phyloP scores from a whole-genome alignment of 2,888 invertebrate genomes.

The Celastrina argiolus region DNA sequence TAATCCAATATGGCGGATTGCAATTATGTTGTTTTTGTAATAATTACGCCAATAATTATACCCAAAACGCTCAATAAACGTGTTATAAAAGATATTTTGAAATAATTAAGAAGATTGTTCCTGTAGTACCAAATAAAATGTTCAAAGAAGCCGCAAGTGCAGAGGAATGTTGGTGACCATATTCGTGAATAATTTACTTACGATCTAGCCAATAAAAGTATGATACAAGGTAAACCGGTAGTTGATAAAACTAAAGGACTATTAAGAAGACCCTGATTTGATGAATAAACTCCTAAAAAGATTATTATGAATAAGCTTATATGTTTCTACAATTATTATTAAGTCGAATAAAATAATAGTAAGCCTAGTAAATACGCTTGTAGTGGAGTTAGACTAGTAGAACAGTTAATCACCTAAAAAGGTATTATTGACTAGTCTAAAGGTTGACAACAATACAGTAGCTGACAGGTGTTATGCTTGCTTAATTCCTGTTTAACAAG shows the following conservation, averaged over 20 bases:
- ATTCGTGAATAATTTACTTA: not conserved
- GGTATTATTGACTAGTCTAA: not conserved
- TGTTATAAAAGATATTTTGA: not conserved
- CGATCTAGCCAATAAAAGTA: not conserved
- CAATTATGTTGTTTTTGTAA: slow-evolving; percentile 17
- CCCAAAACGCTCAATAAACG: slow-evolving; percentile 10
- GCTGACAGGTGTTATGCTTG: slow-evolving; percentile 9
- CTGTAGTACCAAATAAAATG: not conserved
- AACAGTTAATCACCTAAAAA: not conserved
- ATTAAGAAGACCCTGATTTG: not conserved
- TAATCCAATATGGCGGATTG: slow-evolving; percentile 15
- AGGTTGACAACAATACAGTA: slow-evolving; percentile 16
- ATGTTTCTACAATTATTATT: no score
- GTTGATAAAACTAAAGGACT: not conserved
- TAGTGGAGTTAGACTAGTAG: not conserved
- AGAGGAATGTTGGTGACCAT: not conserved
- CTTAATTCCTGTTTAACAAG: slow-evolving; percentile 1
- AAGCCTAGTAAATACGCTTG: not conserved
- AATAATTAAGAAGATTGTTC: not conserved
- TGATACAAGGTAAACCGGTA: not conserved
- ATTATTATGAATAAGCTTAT: no score
- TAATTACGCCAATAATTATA: slow-evolving; percentile 13
- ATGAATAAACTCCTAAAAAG: no score
- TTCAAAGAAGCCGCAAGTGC: not conserved
- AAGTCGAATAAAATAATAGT: not conserved